Base-by-base conservation (phyloP, 2,113 vertebrate species). In the Oreochromis tanganicae region DNA sequence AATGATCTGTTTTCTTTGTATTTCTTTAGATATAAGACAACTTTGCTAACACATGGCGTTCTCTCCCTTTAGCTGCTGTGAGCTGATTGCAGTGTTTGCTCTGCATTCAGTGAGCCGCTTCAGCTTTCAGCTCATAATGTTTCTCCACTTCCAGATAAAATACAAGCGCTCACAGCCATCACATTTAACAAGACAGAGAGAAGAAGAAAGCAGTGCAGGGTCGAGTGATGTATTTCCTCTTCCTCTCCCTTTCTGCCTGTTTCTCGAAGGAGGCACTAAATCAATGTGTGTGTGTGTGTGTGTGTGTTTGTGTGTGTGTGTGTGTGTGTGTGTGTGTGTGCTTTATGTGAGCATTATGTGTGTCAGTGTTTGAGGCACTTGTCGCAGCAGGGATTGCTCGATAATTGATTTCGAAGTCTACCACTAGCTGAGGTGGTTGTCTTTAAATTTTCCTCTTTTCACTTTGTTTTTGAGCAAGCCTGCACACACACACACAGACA, bases 321-420 rank as follows among this genome's bases (percentile, higher is more conserved):
- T n/a, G 17, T 16, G 24, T 57, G 13, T 16, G 56, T 59, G 14
- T 16, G 27, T 59, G 11, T 14, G 12, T 59, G 56, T 16, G 2
- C 2, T 16, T 38, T 19, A 17, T 36, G 80, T 48, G 12, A 59
- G 46, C 6, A 6, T 75, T 46, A 56, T 80, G 55, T 88, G 80
- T 79, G 63, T 81, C 12, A 61, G 71, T 59, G 55, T 88, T 83
- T 68, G 73, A 85, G 86, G 55, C 57, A 13, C 54, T 90, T 87
- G 63, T 84, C 87, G 75, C 90, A 89, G 91, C 88, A 81, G 84
- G 91, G 21, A 85, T 54, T 81, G 83, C 63, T 86, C 52, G 75
- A 81, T 90, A 94, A 94, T 94, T 93, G 91, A 94, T 94, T 93
- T 89, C 52, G 87, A 85, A 89, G 80, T 92, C 81, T 88, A 66